phyloP scores from a whole-genome alignment of 2,113 vertebrate species.

The Lutjanus erythropterus region DNA sequence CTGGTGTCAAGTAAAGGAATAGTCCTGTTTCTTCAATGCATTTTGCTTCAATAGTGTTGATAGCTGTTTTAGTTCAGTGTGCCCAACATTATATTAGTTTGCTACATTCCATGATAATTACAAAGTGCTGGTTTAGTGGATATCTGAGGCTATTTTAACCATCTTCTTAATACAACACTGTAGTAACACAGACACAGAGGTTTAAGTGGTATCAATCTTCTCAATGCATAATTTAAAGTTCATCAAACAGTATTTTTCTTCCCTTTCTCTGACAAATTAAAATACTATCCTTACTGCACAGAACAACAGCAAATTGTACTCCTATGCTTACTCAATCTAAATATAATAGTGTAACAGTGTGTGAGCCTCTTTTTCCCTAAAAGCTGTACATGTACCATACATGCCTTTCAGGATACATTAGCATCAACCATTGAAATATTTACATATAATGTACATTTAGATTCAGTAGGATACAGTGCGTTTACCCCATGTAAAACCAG shows the following conservation, averaged over 20 bases:
- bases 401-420: not conserved
- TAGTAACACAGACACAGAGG: not conserved
- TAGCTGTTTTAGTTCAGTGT: not conserved
- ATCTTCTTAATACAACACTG: not conserved
- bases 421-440: slow-evolving; percentile 6
- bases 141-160: not conserved
- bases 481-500: not conserved
- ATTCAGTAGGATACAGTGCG: slow-evolving; percentile 1
- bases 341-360: not conserved
- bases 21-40: not conserved
- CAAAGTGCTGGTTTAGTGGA: not conserved
- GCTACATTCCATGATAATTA: not conserved
- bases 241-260: not conserved
- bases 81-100: not conserved
- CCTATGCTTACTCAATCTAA: not conserved
- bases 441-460: slow-evolving; percentile 17
- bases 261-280: not conserved
- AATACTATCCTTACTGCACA: not conserved
- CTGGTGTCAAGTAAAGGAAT: not conserved
- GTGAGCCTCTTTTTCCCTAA: not conserved
- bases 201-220: not conserved
- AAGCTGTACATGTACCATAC: not conserved
- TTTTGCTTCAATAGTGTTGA: not conserved
- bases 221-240: not conserved
- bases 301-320: not conserved